Percentiles rank a stretch among this genome's conserved stretches.
Evolutionary conservation across 2,888 invertebrate species (phyloP).

Genomic region (Hirtodrosophila cameraria): DNA sequence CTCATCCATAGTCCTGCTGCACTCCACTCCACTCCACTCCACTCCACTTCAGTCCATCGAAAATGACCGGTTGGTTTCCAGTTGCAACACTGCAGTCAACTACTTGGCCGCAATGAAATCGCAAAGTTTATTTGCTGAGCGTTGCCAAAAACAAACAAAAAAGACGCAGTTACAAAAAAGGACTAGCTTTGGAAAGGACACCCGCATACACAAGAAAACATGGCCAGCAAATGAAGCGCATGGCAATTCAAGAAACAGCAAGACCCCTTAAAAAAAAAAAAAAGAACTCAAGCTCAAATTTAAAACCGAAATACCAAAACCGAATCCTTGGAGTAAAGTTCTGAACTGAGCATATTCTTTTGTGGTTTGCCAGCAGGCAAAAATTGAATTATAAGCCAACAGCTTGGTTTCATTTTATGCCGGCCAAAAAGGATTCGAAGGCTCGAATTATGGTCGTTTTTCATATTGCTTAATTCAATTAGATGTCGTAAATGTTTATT

Average conservation of each 20-base stretch:
- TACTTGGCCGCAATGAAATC: slow-evolving; percentile 67
- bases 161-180: neutral
- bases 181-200: neutral
- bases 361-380: slow-evolving; percentile 44
- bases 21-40: no score
- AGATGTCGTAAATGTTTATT: slow-evolving; percentile 69
- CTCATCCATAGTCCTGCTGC: slow-evolving; percentile 4
- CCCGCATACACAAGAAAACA: neutral
- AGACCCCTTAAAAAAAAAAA: no score
- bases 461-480: slow-evolving; percentile 53
- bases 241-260: slow-evolving; percentile 3
- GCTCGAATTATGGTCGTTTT: slow-evolving; percentile 20
- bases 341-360: slow-evolving; percentile 43
- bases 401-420: slow-evolving; percentile 17
- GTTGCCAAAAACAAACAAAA: slow-evolving; percentile 31
- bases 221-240: slow-evolving; percentile 8
- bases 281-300: slow-evolving; percentile 3
- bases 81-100: slow-evolving; percentile 52
- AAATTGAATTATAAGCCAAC: slow-evolving; percentile 72
- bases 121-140: slow-evolving; percentile 71
- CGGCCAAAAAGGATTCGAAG: no score
- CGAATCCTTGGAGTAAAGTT: slow-evolving; percentile 28
- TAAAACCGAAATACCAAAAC: slow-evolving; percentile 8
- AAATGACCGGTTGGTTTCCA: slow-evolving; percentile 12
- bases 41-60: no score